Base-by-base conservation (phyloP, 2,113 vertebrate genomes). In the Ploceus nigricollis region DNA sequence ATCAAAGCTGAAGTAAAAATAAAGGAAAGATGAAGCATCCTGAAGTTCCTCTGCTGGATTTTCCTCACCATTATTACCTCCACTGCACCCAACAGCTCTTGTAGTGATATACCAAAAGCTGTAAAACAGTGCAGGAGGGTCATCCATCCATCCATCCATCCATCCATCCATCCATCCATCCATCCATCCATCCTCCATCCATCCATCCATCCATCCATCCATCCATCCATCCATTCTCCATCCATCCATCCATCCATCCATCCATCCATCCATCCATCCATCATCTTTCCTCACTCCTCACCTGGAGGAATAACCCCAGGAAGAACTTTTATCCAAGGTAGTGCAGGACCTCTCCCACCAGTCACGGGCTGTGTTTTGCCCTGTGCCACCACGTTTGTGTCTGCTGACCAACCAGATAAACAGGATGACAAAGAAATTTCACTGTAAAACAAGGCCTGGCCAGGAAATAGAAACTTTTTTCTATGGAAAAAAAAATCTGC, bases 361-460 rank as follows among this genome's bases (percentile, higher is more conserved):
- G 35, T 3, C 37, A 19, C 1, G 0, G 42, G 15, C 18, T 17
- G 3, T 21, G 22, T 10, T 10, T 2, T 28, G 7, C 22, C 40
- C 37, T 8, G 31, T n/a, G 31, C 45, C 69, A 40, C 15, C 15
- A 28, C 0, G 0, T 14, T 33, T 33, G n/a, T 64, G 21, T 11
- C 71, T 83, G 58, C 54, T 87, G 45, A 73, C 28, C 17, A 48
- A 35, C 9, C 15, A n/a, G 54, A 44, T 31, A 56, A 72, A 5
- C 1, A 15, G 3, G 10, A 57, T 40, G 15, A 54, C 45, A 80
- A 50, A 66, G 51, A 82, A 61, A 65, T 47, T 33, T 79, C 65
- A 37, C 30, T 6, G 6, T 8, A 83, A 58, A 73, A 48, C 1
- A 2, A 82, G 30, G 33, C 11, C 68, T 66, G 42, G 17, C 7